Evolutionary conservation across 2,113 vertebrate genomes (phyloP).

Genomic region (Hippoglossus stenolepis): DNA sequence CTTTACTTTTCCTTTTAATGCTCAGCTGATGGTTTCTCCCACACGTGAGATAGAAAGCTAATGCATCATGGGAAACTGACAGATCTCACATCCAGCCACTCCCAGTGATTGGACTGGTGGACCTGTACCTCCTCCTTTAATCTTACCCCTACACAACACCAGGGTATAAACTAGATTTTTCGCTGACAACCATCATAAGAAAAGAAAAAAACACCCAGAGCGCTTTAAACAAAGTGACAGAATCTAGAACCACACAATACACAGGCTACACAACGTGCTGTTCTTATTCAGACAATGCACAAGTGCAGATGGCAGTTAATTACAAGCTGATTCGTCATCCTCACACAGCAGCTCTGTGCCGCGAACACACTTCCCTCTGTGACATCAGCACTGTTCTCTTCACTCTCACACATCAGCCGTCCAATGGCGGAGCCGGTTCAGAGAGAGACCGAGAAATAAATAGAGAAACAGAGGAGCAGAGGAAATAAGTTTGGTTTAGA

Average conservation of each 20-base stretch:
- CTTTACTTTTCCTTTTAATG: neutral
- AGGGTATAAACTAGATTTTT: neutral
- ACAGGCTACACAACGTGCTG: neutral
- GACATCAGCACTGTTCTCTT: conserved; percentile 42
- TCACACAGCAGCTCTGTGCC: too few species aligned
- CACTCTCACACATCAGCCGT: conserved; percentile 32
- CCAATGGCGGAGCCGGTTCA: conserved; percentile 31
- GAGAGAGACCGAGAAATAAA: conserved; percentile 8
- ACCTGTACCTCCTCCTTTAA: conserved; percentile 24
- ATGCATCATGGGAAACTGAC: conserved; percentile 16
- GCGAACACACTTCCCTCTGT: conserved; percentile 1
- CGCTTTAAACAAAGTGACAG: neutral
- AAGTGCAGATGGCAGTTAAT: conserved; percentile 33
- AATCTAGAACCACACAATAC: conserved; percentile 6
- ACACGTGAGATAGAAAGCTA: neutral
- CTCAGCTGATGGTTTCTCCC: neutral
- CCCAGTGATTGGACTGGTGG: conserved; percentile 31
- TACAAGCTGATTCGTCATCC: conserved; percentile 22
- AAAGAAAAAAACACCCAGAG: neutral
- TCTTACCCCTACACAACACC: conserved; percentile 16
- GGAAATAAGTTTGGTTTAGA: conserved; percentile 9
- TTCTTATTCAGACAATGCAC: conserved; percentile 3
- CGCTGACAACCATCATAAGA: neutral
- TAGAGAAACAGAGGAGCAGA: conserved; percentile 10
- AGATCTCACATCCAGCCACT: conserved; percentile 22